Base-by-base conservation (phyloP, 2,888 invertebrate species). In the Amaurobius ferox region DNA sequence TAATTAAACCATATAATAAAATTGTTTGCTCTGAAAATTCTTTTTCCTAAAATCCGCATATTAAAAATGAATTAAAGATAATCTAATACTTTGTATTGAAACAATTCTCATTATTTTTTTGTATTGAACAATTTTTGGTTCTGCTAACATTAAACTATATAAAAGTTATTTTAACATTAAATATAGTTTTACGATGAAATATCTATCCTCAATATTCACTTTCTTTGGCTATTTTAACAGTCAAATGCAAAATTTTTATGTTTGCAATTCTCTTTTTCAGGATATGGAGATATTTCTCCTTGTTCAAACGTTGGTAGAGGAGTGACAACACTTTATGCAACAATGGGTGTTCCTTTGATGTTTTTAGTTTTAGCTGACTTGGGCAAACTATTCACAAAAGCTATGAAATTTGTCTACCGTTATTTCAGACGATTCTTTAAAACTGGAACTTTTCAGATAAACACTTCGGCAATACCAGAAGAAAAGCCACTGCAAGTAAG, bases 281-380 rank as follows among this genome's bases (percentile, higher is more conserved):
- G 98, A 90, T 99, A 99, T 92, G 98, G 99, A 87, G 97, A 99
- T 91, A 96, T 99, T 90, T 95, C 96, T 68, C 98, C 99, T 0
- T 95, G 95, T 89, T 99, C 99, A 13, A 94, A 90, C 23, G 94
- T 95, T 13, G 99, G 98, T 9, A 94, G 95, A 88, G 94, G 95
- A 0, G 93, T 97, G 68, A 98, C 98, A 0, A 97, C 99, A 88
- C 92, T 96, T 30, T 99, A 99, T 91, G 97, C 99, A 32, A 94
- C 97, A 87, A 94, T 99, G 88, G 99, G 99, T 13, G 98, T 99
- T 90, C 99, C 99, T 0, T 93, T 99, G 90, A 98, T 99, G 92
- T 93, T 99, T 89, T 96, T 99, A 79, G 95, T 98, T 19, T 92
- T 99, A 89, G 97, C 98, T 48, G 98, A 98, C 92, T 96, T 98